Percentiles rank a stretch among this genome's conserved stretches.
Conservation (phyloP, 2,797 vertebrate species). For the Sebastes trivittatus region DNA sequence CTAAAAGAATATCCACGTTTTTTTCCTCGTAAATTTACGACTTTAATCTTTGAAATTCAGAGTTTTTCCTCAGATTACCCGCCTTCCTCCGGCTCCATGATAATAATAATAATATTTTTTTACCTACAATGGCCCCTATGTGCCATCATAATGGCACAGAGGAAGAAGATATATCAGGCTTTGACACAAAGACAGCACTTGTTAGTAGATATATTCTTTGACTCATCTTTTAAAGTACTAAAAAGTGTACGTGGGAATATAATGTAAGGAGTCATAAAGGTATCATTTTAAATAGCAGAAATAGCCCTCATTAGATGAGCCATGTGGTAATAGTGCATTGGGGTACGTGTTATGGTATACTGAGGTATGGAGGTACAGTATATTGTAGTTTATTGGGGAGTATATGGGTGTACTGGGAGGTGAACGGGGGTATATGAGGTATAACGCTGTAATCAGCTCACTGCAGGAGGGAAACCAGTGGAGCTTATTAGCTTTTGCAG, state of each 20-base stretch:
- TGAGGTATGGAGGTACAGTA: background rate
- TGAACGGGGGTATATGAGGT: conserved; percentile 30
- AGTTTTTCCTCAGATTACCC: too few species aligned
- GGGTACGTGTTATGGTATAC: background rate
- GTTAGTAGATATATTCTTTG: background rate
- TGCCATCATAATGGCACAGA: background rate
- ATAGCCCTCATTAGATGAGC: background rate
- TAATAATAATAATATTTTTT: too few species aligned
- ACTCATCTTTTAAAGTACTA: background rate
- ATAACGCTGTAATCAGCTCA: conserved; percentile 57
- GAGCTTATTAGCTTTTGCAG: conserved; percentile 60
- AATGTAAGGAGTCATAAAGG: background rate
- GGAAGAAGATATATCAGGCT: background rate
- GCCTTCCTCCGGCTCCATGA: too few species aligned
- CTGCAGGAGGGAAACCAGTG: conserved; percentile 54
- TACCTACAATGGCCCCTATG: background rate
- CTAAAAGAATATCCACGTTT: too few species aligned
- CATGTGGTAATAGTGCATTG: background rate
- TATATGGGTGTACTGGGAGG: conserved; percentile 34
- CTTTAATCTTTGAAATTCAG: too few species aligned
- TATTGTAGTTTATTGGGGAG: background rate
- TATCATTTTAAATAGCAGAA: background rate
- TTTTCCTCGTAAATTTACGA: too few species aligned
- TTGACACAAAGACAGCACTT: background rate
- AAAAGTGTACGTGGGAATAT: background rate